Evolutionary conservation across 2,888 invertebrate genomes (phyloP).

Genomic region (Eumacrocentrus americanus): DNA sequence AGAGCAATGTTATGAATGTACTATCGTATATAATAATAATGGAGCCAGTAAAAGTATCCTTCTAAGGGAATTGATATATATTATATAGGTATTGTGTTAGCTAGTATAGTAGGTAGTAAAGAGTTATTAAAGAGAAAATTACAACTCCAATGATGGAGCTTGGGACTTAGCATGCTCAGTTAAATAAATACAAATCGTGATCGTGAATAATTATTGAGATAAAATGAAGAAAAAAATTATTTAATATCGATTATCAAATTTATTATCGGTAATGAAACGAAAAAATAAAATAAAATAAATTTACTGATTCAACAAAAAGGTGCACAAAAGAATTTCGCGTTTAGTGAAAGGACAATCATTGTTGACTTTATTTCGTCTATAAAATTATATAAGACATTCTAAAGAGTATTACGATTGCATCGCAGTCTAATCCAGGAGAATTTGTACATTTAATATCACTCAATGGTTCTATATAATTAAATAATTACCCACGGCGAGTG

Average conservation of each 20-base stretch:
- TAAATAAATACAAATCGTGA: conserved; percentile 57
- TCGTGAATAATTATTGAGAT: conserved; percentile 43
- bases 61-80: conserved; percentile 34
- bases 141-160: conserved; percentile 59
- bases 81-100: conserved; percentile 27
- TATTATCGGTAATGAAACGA: conserved; percentile 14
- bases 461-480: background rate
- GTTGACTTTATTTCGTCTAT: conserved; percentile 35
- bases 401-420: conserved; percentile 18
- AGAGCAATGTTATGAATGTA: conserved; percentile 54
- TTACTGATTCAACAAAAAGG: conserved; percentile 40
- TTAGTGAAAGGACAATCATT: conserved; percentile 60
- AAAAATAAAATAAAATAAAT: conserved; percentile 13
- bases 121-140: conserved; percentile 38
- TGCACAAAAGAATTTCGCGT: conserved; percentile 61
- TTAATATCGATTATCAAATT: conserved; percentile 11
- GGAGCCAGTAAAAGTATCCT: conserved; percentile 55
- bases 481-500: too few relatives aligned
- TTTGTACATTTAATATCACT: background rate
- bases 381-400: too few relatives aligned
- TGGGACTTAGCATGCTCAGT: conserved; percentile 63
- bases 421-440: too few relatives aligned
- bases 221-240: conserved; percentile 21
- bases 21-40: conserved; percentile 43
- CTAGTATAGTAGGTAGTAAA: conserved; percentile 34